A percentile compares a stretch with the other conserved stretches of the same genome.
These are phyloP conservation scores for Eulemur mongoz DNA, from an alignment of 2,797 vertebrate genomes.

Conservation along the genomic window DNA sequence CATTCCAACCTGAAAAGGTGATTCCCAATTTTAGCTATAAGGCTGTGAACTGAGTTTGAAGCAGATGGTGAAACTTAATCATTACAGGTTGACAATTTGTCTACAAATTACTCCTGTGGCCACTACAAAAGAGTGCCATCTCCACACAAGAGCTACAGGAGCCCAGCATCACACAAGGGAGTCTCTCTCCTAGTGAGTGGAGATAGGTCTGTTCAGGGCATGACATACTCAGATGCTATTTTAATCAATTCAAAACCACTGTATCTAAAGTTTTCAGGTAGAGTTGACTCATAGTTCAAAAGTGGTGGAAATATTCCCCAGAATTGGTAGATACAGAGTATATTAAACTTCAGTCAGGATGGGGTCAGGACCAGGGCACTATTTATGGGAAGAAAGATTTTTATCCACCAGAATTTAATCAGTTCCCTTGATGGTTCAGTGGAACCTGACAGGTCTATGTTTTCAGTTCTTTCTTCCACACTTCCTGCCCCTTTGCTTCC, in stretches of 20 bases:
- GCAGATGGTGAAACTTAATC: constrained; percentile 11
- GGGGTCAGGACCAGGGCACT: constrained; percentile 13
- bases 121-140: not conserved
- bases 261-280: constrained; percentile 63
- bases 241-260: constrained; percentile 54
- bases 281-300: constrained; percentile 60
- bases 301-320: constrained; percentile 31
- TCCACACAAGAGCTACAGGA: not conserved
- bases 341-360: not conserved
- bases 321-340: not conserved
- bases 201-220: not conserved
- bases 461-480: constrained; percentile 46
- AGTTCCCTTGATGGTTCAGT: constrained; percentile 21
- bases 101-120: not conserved
- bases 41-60: constrained; percentile 53
- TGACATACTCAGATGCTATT: not conserved
- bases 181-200: not conserved
- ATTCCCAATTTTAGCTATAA: constrained; percentile 5
- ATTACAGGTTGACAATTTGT: not conserved
- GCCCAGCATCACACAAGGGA: not conserved
- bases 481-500: constrained; percentile 7
- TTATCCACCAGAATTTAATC: constrained; percentile 4
- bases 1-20: constrained; percentile 41
- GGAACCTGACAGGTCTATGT: constrained; percentile 35
- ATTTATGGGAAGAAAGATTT: constrained; percentile 37